Conservation (phyloP, 2,888 invertebrate genomes). For the Flabesymbios commensalis region DNA sequence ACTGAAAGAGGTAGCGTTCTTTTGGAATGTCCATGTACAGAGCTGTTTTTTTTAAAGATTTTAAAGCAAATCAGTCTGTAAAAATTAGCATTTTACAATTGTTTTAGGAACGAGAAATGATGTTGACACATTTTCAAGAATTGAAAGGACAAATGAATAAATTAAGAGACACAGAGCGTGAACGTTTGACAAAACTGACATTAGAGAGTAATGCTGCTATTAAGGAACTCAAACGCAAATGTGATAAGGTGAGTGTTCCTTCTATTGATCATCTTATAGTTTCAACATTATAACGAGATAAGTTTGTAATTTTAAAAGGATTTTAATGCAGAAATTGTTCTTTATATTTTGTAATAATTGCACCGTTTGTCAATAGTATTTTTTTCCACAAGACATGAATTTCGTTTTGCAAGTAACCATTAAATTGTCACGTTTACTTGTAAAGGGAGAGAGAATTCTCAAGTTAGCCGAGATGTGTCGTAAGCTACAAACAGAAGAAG, state of each 20-base stretch:
- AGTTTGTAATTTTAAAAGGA: no score
- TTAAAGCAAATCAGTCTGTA: no score
- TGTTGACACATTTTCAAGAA: slow-evolving; percentile 53
- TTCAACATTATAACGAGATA: no score
- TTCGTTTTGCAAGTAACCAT: neutral
- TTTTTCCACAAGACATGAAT: neutral
- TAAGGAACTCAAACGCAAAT: slow-evolving; percentile 52
- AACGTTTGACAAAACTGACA: slow-evolving; percentile 58
- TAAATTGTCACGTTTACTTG: neutral
- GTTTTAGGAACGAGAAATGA: slow-evolving; percentile 55
- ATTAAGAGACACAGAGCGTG: slow-evolving; percentile 54
- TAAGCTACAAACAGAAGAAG: slow-evolving; percentile 61
- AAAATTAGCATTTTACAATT: neutral
- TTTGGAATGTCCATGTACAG: neutral
- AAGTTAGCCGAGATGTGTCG: slow-evolving; percentile 60
- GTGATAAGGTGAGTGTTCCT: slow-evolving; percentile 46
- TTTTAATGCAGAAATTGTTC: no score
- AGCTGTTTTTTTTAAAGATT: no score
- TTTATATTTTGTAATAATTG: no score
- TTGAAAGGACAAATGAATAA: slow-evolving; percentile 61
- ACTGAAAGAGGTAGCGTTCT: slow-evolving; percentile 52
- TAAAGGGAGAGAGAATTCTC: slow-evolving; percentile 55
- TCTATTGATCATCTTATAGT: neutral
- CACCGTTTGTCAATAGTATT: no score
- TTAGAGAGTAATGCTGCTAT: slow-evolving; percentile 57